These are phyloP conservation scores for Petrocephalus sullivani DNA, from an alignment of 2,797 vertebrate species.

Conservation along the genomic window DNA sequence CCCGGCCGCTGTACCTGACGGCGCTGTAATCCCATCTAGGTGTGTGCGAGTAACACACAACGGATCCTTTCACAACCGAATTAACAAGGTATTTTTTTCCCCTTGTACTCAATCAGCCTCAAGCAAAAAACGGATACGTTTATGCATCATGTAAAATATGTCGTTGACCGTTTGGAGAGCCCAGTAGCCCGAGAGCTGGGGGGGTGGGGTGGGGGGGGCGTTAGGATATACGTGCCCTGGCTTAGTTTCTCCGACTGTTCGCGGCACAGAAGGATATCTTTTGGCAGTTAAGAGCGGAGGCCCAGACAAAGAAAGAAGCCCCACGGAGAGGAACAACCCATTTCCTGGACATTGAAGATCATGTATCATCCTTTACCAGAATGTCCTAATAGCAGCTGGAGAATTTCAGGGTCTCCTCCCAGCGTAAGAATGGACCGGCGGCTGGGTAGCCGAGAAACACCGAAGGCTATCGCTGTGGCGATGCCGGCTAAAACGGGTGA, in stretches of 20 bases:
- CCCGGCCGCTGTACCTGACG: not conserved
- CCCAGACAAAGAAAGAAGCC: not conserved
- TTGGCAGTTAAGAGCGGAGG: not conserved
- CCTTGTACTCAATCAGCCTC: not conserved
- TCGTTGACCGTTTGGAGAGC: not conserved
- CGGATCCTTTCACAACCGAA: not conserved
- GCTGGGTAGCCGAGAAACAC: not conserved
- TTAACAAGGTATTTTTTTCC: not conserved
- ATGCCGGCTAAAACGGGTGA: not conserved
- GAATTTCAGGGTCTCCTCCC: not conserved
- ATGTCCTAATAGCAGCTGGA: not conserved
- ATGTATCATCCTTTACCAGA: not conserved
- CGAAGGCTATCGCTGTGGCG: not conserved
- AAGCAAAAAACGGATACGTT: not conserved
- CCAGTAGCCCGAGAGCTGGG: not conserved
- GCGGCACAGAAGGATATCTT: not conserved
- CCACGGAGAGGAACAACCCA: not conserved
- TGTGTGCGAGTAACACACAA: not conserved
- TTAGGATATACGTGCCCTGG: not conserved
- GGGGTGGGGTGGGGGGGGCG: too few species aligned
- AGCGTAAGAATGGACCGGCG: not conserved
- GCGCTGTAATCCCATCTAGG: slow-evolving; percentile 5
- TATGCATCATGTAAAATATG: not conserved
- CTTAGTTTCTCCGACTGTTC: not conserved
- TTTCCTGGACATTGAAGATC: not conserved